These are phyloP conservation scores for Oceanites oceanicus DNA, from an alignment of 2,113 vertebrate genomes.

Conservation along the genomic window DNA sequence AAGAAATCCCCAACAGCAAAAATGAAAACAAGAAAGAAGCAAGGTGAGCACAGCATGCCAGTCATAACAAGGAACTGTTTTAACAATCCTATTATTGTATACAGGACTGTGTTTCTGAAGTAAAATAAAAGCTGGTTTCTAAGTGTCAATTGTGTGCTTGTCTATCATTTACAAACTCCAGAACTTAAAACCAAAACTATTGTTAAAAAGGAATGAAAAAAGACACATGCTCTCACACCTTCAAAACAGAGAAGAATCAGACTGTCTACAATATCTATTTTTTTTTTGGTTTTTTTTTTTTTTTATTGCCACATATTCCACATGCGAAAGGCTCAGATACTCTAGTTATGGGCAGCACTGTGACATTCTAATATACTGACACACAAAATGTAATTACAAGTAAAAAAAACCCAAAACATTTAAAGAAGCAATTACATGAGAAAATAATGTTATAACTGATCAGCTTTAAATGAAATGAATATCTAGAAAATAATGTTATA, in stretches of 20 bases:
- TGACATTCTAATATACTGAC: background rate
- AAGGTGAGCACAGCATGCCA: background rate
- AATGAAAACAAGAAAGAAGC: background rate
- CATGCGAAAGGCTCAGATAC: background rate
- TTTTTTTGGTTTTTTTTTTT: background rate
- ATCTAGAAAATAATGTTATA: background rate
- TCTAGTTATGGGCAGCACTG: background rate
- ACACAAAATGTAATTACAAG: background rate
- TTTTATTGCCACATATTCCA: background rate
- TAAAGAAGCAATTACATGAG: background rate
- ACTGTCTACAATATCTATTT: background rate
- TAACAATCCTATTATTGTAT: background rate
- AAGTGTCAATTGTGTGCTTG: background rate
- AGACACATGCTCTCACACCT: background rate
- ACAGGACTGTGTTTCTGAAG: background rate
- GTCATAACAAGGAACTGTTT: background rate
- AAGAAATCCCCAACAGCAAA: background rate
- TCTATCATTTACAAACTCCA: background rate
- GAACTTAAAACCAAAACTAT: background rate
- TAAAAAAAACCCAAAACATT: background rate
- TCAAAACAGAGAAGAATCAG: background rate
- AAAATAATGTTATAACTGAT: background rate
- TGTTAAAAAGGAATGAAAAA: background rate
- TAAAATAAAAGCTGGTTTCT: background rate
- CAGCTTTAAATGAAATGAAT: background rate